phyloP scores from a whole-genome alignment of 2,888 invertebrate genomes.

The Platerodrilus igneus region DNA sequence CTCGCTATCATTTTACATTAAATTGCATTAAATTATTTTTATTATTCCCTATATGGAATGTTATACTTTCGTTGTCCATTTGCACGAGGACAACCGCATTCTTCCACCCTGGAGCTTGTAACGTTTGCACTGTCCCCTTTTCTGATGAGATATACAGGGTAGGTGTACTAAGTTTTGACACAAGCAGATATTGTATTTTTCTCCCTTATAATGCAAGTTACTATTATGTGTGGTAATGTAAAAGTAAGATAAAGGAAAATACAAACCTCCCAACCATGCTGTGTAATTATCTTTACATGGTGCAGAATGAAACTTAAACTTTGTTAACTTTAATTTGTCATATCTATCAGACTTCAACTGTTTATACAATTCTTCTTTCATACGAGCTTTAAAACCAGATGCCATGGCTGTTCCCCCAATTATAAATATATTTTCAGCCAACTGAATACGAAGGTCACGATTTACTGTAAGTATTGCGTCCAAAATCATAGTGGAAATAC shows the following conservation, averaged over 20 bases:
- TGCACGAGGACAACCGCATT: too few relatives aligned
- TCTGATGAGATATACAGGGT: too few relatives aligned
- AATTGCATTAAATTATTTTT: too few relatives aligned
- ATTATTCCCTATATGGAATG: too few relatives aligned
- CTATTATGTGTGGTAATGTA: not conserved
- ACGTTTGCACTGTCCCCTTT: too few relatives aligned
- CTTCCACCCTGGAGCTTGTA: too few relatives aligned
- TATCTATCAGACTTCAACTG: conserved; percentile 62
- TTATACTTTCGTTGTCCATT: too few relatives aligned
- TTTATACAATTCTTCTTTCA: conserved; percentile 69
- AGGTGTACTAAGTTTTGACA: too few relatives aligned
- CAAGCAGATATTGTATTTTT: too few relatives aligned
- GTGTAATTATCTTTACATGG: conserved; percentile 78
- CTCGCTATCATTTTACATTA: too few relatives aligned
- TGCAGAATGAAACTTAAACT: conserved; percentile 75
- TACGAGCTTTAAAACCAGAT: conserved; percentile 75
- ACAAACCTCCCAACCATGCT: conserved; percentile 78
- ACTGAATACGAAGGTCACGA: conserved; percentile 69
- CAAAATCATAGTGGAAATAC: conserved; percentile 79
- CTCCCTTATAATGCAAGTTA: too few relatives aligned
- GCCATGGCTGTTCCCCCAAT: conserved; percentile 83
- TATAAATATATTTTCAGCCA: conserved; percentile 81
- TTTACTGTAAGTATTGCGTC: conserved; percentile 80
- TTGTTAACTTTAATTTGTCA: conserved; percentile 56
- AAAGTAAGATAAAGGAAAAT: conserved; percentile 6